Percentiles rank a stretch among this genome's conserved stretches.
Conservation (phyloP, 2,888 invertebrate species). For the Kryphioiulus occultus region DNA sequence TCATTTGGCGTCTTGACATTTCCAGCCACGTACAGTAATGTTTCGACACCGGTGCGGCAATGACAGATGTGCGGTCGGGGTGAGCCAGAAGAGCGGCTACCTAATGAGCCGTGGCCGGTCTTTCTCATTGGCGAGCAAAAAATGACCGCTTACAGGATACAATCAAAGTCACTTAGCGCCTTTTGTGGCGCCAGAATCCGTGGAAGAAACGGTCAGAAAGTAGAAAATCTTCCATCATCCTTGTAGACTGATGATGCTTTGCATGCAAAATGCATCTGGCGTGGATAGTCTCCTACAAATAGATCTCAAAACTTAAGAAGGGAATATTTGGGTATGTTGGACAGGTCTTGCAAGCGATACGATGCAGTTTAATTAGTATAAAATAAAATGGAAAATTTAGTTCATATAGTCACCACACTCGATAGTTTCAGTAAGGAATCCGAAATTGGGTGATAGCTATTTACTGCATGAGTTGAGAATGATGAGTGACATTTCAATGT, state of each 20-base stretch:
- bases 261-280: background rate
- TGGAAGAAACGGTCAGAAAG: background rate
- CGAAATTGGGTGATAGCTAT: too few relatives aligned
- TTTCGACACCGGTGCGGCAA: constrained; percentile 29
- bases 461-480: too few relatives aligned
- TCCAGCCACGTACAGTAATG: background rate
- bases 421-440: too few relatives aligned
- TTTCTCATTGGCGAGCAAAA: constrained; percentile 42
- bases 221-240: background rate
- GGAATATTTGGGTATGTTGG: background rate
- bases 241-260: background rate
- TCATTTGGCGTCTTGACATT: background rate
- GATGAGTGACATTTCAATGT: too few relatives aligned
- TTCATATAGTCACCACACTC: too few relatives aligned
- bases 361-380: too few relatives aligned
- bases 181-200: constrained; percentile 40
- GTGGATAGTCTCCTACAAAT: background rate
- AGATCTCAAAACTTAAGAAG: background rate
- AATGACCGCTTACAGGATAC: constrained; percentile 44
- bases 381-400: too few relatives aligned
- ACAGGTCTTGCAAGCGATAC: too few relatives aligned
- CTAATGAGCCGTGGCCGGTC: constrained; percentile 39
- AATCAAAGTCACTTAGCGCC: constrained; percentile 46
- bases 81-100: constrained; percentile 39
- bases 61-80: constrained; percentile 43